These are phyloP conservation scores for Macrochelys suwanniensis DNA, from an alignment of 2,797 vertebrate genomes.

Conservation along the genomic window DNA sequence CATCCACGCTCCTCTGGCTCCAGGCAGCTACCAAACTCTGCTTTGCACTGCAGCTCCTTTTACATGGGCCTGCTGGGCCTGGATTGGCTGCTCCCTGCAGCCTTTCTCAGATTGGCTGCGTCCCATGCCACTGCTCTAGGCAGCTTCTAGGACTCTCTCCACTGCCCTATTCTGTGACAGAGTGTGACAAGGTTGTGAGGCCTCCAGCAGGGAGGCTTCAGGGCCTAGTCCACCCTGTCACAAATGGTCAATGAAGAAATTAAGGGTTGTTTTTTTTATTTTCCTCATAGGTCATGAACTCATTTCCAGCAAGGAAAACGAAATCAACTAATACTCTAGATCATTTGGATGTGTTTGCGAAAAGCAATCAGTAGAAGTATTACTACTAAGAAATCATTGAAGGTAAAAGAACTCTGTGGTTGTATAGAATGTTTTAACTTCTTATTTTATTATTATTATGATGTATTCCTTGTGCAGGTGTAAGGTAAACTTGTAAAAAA, in stretches of 20 bases:
- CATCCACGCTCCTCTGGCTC: too few species aligned
- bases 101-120: too few species aligned
- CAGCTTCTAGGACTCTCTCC: too few species aligned
- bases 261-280: accelerated
- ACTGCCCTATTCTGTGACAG: too few species aligned
- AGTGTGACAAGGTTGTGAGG: too few species aligned
- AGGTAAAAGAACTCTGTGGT: neutral
- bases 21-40: too few species aligned
- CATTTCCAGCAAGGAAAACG: neutral
- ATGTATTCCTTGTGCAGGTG: neutral
- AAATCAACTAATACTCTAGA: neutral
- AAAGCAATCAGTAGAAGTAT: neutral
- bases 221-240: neutral
- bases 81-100: too few species aligned
- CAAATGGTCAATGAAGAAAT: neutral
- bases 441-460: conserved; percentile 6
- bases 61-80: too few species aligned
- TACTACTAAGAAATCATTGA: neutral
- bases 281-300: too few species aligned
- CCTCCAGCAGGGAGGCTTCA: too few species aligned
- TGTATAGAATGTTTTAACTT: conserved; percentile 17
- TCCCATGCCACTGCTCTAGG: too few species aligned
- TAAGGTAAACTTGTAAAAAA: neutral
- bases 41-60: too few species aligned
- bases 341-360: neutral